phyloP scores from a whole-genome alignment of 2,797 vertebrate genomes.

The Sebastes steindachneri region DNA sequence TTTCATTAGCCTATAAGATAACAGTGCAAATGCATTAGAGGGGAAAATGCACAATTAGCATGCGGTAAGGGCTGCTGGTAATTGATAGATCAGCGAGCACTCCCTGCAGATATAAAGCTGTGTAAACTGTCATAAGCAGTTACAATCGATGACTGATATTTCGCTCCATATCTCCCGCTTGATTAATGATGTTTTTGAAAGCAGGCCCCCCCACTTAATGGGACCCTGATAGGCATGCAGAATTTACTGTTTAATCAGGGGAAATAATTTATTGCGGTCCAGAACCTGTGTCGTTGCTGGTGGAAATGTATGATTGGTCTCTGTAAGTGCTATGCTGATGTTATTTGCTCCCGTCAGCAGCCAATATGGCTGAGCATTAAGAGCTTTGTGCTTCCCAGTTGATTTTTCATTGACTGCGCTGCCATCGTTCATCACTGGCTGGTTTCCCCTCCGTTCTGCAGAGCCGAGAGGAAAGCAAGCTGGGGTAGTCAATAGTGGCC shows the following conservation, averaged over 20 bases:
- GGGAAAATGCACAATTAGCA: slow-evolving; percentile 99
- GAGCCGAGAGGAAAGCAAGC: slow-evolving; percentile 60
- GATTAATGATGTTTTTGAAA: slow-evolving; percentile 98
- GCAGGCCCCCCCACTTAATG: slow-evolving; percentile 89
- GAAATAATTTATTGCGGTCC: slow-evolving; percentile 87
- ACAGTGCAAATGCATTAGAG: slow-evolving; percentile 99
- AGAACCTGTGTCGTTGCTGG: slow-evolving; percentile 73
- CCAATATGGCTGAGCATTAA: slow-evolving; percentile 85
- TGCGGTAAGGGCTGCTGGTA: slow-evolving; percentile 90
- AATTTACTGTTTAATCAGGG: slow-evolving; percentile 99
- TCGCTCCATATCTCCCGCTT: slow-evolving; percentile 90
- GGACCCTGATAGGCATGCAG: slow-evolving; percentile 95
- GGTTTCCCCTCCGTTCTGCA: slow-evolving; percentile 68
- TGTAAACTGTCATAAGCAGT: slow-evolving; percentile 99
- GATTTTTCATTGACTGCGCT: slow-evolving; percentile 87
- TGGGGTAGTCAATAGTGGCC: slow-evolving; percentile 59
- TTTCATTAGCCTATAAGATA: slow-evolving; percentile 99
- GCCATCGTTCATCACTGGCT: slow-evolving; percentile 84
- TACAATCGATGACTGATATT: slow-evolving; percentile 98
- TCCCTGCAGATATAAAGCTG: slow-evolving; percentile 97
- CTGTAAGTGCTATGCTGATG: slow-evolving; percentile 84
- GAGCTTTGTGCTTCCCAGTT: slow-evolving; percentile 85
- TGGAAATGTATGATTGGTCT: slow-evolving; percentile 85
- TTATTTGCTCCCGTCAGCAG: slow-evolving; percentile 88
- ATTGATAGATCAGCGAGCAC: slow-evolving; percentile 98